Base-by-base conservation (phyloP, 2,888 invertebrate genomes). In the Myopa testacea region DNA sequence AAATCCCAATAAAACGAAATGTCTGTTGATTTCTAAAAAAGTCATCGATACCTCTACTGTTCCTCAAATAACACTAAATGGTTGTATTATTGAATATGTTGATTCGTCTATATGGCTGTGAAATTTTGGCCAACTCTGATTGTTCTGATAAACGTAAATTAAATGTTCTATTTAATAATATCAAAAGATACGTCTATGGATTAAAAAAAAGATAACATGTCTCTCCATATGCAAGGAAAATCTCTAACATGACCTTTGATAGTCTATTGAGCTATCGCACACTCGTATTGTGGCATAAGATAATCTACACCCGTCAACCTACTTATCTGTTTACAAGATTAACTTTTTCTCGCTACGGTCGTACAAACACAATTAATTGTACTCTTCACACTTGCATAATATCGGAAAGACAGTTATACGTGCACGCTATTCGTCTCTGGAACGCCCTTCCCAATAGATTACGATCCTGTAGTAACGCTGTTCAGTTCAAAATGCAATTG, bases 121-220 rank as follows among this genome's bases (percentile, higher is more conserved):
- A 58, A 58, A 58, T 19, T 4, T 58, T 19, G n/a, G 58, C 71
- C 5, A 52, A 52, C 19, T 52, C 34, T 45, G 71, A 71, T 37
- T 4, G 26, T 55, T 14, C 8, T 4, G 8, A 12, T 26, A 52
- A 12, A 52, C 71, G 37, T 52, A 71, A 71, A 71, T 26, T 71
- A 19, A 71, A 71, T 34, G 71, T 71, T 34, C 4, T 37, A 5
- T 71, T 52, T 50, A 71, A 71, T 71, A 71, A 55, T 71, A 71
- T 71, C 14, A 52, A 8, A 10, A 40, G 71, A 26, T 71, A 71
- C 19, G 55, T 71, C n/a, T 71, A 19, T 52, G 26, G 71, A 14
- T 6, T 71, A 3, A 52, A 37, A 16, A 19, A 52, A 4, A 50
- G 4, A n/a, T 52, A 71, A 5, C 55, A 38, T 68, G 38, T 68